phyloP scores from a whole-genome alignment of 2,888 invertebrate species.

The Nomada fucata region DNA sequence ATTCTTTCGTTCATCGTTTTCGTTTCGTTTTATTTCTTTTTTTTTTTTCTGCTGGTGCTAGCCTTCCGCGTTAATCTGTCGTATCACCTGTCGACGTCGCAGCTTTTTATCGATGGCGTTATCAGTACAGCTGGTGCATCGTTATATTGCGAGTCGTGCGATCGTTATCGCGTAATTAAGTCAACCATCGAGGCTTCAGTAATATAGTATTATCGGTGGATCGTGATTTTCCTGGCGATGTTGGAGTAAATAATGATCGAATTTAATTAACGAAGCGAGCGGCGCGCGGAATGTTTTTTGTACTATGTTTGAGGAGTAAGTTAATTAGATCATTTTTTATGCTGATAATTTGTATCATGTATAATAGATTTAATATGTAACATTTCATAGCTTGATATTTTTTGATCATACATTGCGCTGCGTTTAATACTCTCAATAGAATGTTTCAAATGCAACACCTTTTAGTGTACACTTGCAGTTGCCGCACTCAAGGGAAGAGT shows the following conservation, averaged over 20 bases:
- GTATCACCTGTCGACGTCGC: conserved; percentile 22
- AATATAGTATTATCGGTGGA: conserved; percentile 11
- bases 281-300: background rate
- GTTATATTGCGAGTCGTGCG: conserved; percentile 34
- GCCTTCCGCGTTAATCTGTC: background rate
- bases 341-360: too few relatives aligned
- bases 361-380: too few relatives aligned
- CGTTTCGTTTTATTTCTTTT: background rate
- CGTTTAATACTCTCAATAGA: too few relatives aligned
- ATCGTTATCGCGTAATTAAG: conserved; percentile 56
- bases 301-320: background rate
- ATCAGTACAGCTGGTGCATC: conserved; percentile 39
- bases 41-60: background rate
- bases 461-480: too few relatives aligned
- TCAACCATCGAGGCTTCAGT: conserved; percentile 49
- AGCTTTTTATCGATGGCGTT: conserved; percentile 54
- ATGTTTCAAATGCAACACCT: too few relatives aligned
- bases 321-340: background rate
- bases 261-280: background rate
- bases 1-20: background rate
- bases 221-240: background rate
- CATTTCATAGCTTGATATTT: too few relatives aligned
- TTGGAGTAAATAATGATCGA: background rate
- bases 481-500: background rate
- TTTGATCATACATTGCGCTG: too few relatives aligned